Evolutionary conservation across 2,888 invertebrate species (phyloP).

Genomic region (Leptura quadrifasciata): DNA sequence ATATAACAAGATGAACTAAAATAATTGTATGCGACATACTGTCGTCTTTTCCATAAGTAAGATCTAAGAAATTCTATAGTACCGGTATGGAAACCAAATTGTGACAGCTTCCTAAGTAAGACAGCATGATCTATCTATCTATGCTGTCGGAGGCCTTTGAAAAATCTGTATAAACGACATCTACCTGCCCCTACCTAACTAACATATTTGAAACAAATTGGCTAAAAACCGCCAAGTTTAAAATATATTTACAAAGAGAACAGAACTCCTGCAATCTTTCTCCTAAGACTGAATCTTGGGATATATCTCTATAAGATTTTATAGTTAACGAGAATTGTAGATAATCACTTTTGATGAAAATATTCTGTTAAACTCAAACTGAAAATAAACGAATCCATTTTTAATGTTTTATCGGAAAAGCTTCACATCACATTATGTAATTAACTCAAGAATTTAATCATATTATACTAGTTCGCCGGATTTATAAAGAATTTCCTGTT

Average conservation of each 20-base stretch:
- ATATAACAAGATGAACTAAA: no score
- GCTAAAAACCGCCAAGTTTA: no score
- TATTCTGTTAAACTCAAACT: neutral
- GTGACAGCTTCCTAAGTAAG: no score
- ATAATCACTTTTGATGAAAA: neutral
- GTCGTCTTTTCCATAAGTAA: no score
- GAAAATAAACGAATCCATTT: neutral
- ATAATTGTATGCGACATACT: no score
- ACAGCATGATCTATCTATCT: no score
- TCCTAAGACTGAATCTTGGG: neutral
- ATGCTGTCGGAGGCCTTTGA: no score
- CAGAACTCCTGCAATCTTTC: neutral
- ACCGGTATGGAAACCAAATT: no score
- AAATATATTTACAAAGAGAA: neutral
- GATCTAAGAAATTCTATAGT: no score
- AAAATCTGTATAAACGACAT: no score
- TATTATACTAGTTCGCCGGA: neutral
- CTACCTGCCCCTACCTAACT: no score
- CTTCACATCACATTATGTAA: neutral
- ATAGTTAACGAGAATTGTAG: neutral
- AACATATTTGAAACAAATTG: no score
- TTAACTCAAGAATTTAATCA: conserved; percentile 2
- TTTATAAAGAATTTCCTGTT: neutral
- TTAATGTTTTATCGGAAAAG: neutral
- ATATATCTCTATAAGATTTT: neutral